phyloP scores from a whole-genome alignment of 2,888 invertebrate genomes.

The Zygogramma bicolorata region DNA sequence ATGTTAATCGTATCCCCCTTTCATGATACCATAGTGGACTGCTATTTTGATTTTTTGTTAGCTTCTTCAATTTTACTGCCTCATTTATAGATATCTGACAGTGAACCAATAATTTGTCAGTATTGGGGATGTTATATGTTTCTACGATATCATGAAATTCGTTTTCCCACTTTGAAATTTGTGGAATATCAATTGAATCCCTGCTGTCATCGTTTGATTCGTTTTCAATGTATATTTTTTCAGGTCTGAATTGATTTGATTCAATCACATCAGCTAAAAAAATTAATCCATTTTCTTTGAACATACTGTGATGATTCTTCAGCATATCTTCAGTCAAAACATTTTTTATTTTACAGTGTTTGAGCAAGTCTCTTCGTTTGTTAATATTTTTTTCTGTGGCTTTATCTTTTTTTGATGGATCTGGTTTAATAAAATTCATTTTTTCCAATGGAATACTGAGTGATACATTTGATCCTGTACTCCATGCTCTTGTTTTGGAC shows the following conservation, averaged over 20 bases:
- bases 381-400: neutral
- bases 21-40: neutral
- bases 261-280: neutral
- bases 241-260: neutral
- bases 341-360: neutral
- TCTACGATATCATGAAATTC: neutral
- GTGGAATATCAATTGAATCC: neutral
- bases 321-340: neutral
- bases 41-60: neutral
- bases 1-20: neutral
- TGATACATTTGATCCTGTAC: neutral
- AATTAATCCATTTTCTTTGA: neutral
- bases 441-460: neutral
- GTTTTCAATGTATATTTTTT: too few relatives aligned
- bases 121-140: neutral
- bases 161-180: neutral
- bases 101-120: neutral
- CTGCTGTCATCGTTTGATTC: too few relatives aligned
- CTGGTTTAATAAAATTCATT: neutral
- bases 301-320: neutral
- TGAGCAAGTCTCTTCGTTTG: neutral
- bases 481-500: neutral
- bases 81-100: neutral
- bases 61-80: neutral
- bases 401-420: neutral